Percentiles rank a stretch among this genome's conserved stretches.
Conservation (phyloP, 2,797 vertebrate species). For the Anolis apletophallus region DNA sequence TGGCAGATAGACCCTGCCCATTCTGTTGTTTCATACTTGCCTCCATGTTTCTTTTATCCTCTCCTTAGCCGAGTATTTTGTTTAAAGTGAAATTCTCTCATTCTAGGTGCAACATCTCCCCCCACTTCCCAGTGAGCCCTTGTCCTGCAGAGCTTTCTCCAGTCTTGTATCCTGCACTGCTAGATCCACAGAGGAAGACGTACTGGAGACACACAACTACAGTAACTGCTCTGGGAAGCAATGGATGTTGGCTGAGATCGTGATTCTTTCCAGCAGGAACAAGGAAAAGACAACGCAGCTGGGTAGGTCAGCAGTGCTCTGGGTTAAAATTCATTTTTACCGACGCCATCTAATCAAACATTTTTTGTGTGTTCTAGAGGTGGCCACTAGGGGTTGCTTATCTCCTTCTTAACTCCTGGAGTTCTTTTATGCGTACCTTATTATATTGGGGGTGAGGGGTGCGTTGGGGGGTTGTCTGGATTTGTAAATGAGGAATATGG, state of each 20-base stretch:
- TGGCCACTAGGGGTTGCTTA: rapidly evolving
- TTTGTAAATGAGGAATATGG: conserved; percentile 16
- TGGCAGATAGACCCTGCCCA: conserved; percentile 40
- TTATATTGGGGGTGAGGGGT: background rate
- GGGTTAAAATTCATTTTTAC: background rate
- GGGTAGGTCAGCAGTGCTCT: background rate
- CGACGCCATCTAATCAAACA: background rate
- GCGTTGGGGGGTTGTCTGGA: background rate
- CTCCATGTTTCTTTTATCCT: conserved; percentile 42
- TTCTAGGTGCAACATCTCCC: conserved; percentile 63
- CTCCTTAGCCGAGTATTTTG: conserved; percentile 44
- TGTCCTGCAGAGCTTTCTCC: conserved; percentile 70
- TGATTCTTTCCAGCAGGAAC: background rate
- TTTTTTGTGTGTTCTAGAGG: background rate
- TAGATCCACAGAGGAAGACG: conserved; percentile 77
- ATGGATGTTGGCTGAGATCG: background rate
- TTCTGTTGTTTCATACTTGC: background rate
- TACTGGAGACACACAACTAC: conserved; percentile 50
- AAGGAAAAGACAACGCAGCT: conserved; percentile 12
- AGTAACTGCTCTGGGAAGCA: conserved; percentile 59
- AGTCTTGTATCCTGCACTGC: conserved; percentile 72
- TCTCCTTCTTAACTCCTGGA: conserved; percentile 22
- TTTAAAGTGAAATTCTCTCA: conserved; percentile 66
- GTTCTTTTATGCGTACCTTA: conserved; percentile 1
- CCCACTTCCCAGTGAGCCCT: conserved; percentile 47